Conservation (phyloP, 2,888 invertebrate genomes). For the Chorisops tibialis region DNA sequence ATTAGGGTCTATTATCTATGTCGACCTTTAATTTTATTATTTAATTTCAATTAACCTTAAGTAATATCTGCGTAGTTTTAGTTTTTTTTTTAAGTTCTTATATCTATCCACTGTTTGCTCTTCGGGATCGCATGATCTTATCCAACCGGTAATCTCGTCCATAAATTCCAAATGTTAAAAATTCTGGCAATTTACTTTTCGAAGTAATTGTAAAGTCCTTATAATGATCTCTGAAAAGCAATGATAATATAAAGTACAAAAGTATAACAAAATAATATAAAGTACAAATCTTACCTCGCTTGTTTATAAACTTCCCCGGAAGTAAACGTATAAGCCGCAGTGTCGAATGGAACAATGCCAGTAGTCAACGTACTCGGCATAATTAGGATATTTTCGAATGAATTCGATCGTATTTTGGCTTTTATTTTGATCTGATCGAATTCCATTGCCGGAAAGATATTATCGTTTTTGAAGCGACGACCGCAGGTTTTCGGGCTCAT, state of each 20-base stretch:
- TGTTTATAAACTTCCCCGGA: neutral
- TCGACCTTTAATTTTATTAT: no score
- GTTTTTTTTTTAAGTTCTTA: no score
- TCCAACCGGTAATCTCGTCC: slow-evolving; percentile 53
- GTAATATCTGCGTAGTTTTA: no score
- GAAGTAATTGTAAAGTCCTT: neutral
- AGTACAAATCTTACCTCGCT: slow-evolving; percentile 17
- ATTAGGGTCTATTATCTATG: no score
- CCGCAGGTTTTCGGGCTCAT: slow-evolving; percentile 44
- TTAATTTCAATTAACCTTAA: no score
- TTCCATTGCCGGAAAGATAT: slow-evolving; percentile 10
- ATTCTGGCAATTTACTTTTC: slow-evolving; percentile 34
- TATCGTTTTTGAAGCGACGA: slow-evolving; percentile 16
- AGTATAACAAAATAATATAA: no score
- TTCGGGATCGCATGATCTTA: no score
- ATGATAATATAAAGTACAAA: no score
- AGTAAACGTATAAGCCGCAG: slow-evolving; percentile 45
- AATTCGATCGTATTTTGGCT: slow-evolving; percentile 11
- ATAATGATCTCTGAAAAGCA: no score
- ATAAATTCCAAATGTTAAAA: slow-evolving; percentile 56
- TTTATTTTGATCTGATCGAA: slow-evolving; percentile 29
- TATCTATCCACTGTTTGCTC: no score
- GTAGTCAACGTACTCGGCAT: slow-evolving; percentile 54
- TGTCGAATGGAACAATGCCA: slow-evolving; percentile 55
- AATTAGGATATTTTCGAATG: slow-evolving; percentile 15